Evolutionary conservation across 2,888 invertebrate species (phyloP), one percentile per base, ranked within the genome.

Genomic region (Leptinotarsa peninsularis): DNA sequence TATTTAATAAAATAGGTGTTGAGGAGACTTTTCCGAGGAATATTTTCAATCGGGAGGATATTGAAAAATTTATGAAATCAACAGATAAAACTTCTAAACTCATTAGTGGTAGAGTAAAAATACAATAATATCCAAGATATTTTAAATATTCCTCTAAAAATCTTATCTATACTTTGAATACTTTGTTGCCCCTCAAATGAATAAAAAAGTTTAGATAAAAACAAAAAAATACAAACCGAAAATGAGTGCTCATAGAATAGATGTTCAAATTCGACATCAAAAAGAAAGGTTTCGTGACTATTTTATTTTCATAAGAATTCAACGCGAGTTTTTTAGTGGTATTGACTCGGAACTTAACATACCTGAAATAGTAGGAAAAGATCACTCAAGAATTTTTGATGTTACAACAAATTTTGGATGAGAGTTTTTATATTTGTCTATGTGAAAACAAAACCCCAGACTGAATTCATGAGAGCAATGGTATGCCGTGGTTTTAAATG

Each of bases 181-280:
- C 79, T 73, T 72, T 81, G 80, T 71, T 80, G 78, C 79, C 72
- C 76, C 78, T 75, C 78, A 77, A 67, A 60, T 67, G 54, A 67
- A 71, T 54, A 71, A 72, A 68, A 69, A 78, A 71, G 67, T 70
- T 27, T 63, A 68, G 15, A 72, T 50, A 71, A 27, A 67, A 67
- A 63, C 49, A 69, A 49, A 69, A 75, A 75, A n/a, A 69, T 75
- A 74, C 56, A 72, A 72, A 52, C 60, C 54, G 63, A 54, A 43
- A 75, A 73, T 68, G 21, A 14, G n/a, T 14, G n/a, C 17, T 17
- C 52, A 7, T 33, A 7, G 33, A 33, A 33, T 7, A 33, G 33
- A 33, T 2, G 33, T 33, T 33, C 5, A 33, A 33, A 33, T 33
- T 33, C 7, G 33, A 33, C 33, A 33, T 33, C 27, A 4, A 4